Base-by-base conservation (phyloP, 2,888 invertebrate genomes). In the Patella caerulea region DNA sequence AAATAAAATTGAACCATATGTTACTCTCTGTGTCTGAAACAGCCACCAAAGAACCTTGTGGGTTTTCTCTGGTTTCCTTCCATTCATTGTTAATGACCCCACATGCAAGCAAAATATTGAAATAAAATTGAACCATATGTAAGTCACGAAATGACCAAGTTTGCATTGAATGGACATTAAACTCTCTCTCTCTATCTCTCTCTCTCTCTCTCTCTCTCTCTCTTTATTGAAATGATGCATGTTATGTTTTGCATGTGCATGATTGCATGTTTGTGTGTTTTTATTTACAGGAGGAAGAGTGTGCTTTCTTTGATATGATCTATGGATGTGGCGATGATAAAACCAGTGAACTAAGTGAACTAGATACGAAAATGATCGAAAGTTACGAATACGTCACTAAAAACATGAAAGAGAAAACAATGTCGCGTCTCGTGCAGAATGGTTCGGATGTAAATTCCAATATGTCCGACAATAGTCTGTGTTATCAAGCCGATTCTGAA, bases 231-330 rank as follows among this genome's bases (percentile, higher is more conserved):
- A 45, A 45, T 45, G 4, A 7, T 45, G 45, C 45, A 45, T 45
- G 4, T 45, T 45, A 45, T 45, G 24, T 24, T 65, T 12, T 65
- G 65, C 65, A 65, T 19, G 29, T 59, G 76, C 71, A 76, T 76
- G 76, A n/a, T 24, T 59, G 55, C 45, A 45, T 45, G 45, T 45
- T 45, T 45, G 45, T 45, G 45, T 45, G 9, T 45, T 45, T 45
- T 45, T 24, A 56, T 56, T 45, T 65, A 45, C n/a, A 45, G 55
- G 59, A 71, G 54, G 72, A 12, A 14, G 72, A 52, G 52, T 76
- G 76, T 76, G 71, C 56, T 19, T 76, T 72, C 52, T 76, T 59
- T 72, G 71, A 71, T 72, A 71, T 71, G 56, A 54, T 76, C 65
- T 56, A 71, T 72, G 34, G 11, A 52, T 72, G 65, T 65, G 65